Percentiles rank a stretch among this genome's conserved stretches.
These are phyloP conservation scores for Koerneria pararmatus DNA, from an alignment of 2,888 invertebrate genomes.

Conservation along the genomic window DNA sequence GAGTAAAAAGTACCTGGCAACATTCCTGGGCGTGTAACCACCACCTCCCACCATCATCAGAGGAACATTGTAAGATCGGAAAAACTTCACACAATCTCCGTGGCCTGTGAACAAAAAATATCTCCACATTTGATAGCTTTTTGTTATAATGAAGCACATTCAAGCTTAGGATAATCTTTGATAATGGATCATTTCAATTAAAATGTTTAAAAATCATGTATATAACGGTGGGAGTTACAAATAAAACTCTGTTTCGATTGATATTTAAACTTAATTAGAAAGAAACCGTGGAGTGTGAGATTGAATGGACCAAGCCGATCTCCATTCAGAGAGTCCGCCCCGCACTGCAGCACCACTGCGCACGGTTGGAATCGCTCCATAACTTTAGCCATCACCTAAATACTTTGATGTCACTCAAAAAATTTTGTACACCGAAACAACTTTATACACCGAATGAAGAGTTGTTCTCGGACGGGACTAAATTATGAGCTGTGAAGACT, in stretches of 20 bases:
- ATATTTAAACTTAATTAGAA: no score
- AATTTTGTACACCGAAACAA: background rate
- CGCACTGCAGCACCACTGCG: slow-evolving; percentile 95
- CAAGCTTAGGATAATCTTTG: no score
- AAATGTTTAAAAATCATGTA: no score
- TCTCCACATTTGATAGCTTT: background rate
- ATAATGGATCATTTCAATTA: no score
- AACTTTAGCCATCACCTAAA: slow-evolving; percentile 65
- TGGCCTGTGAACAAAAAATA: no score
- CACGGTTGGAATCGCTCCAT: slow-evolving; percentile 99
- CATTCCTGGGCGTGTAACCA: slow-evolving; percentile 65
- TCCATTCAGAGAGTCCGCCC: slow-evolving; percentile 93
- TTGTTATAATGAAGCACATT: background rate
- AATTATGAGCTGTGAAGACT: no score
- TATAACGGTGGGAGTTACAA: no score
- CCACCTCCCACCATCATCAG: slow-evolving; percentile 95
- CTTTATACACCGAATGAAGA: background rate
- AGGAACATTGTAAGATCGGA: slow-evolving; percentile 92
- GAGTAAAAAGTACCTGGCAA: no score
- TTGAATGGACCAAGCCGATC: slow-evolving; percentile 90
- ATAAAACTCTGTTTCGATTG: no score
- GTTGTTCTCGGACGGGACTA: background rate
- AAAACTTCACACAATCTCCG: slow-evolving; percentile 90
- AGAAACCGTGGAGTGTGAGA: slow-evolving; percentile 50
- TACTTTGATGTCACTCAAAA: slow-evolving; percentile 16